phyloP scores from a whole-genome alignment of 2,113 vertebrate genomes.

The Lutjanus erythropterus region DNA sequence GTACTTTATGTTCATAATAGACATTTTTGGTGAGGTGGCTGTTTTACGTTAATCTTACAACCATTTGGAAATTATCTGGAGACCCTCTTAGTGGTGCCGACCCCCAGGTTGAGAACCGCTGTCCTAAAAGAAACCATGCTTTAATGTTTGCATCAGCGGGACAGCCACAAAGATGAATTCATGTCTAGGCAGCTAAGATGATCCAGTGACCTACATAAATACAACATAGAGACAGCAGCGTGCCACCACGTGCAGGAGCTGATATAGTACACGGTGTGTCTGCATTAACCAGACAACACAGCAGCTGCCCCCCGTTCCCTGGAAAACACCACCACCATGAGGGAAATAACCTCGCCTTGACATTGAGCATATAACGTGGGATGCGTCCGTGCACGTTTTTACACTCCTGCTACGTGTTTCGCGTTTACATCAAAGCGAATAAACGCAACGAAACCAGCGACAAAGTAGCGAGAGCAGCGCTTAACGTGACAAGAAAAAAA shows the following conservation, averaged over 20 bases:
- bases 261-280: slow-evolving; percentile 8
- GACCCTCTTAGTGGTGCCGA: too few species aligned
- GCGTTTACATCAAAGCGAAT: not conserved
- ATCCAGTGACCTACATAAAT: slow-evolving; percentile 44
- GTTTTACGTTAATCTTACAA: too few species aligned
- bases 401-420: not conserved
- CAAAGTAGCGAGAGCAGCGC: not conserved
- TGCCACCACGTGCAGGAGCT: slow-evolving; percentile 54
- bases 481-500: slow-evolving; percentile 32
- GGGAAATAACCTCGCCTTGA: slow-evolving; percentile 79
- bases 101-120: too few species aligned
- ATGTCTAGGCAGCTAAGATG: not conserved
- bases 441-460: not conserved
- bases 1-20: too few species aligned
- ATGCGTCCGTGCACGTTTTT: slow-evolving; percentile 14
- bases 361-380: slow-evolving; percentile 74
- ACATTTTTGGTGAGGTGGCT: too few species aligned
- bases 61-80: too few species aligned
- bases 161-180: not conserved
- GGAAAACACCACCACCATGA: slow-evolving; percentile 71
- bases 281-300: slow-evolving; percentile 46
- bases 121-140: not conserved
- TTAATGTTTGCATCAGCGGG: not conserved
- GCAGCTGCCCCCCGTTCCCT: slow-evolving; percentile 55
- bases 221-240: slow-evolving; percentile 11